phyloP scores from a whole-genome alignment of 2,113 vertebrate species.

The Gallinago jamesoni region DNA sequence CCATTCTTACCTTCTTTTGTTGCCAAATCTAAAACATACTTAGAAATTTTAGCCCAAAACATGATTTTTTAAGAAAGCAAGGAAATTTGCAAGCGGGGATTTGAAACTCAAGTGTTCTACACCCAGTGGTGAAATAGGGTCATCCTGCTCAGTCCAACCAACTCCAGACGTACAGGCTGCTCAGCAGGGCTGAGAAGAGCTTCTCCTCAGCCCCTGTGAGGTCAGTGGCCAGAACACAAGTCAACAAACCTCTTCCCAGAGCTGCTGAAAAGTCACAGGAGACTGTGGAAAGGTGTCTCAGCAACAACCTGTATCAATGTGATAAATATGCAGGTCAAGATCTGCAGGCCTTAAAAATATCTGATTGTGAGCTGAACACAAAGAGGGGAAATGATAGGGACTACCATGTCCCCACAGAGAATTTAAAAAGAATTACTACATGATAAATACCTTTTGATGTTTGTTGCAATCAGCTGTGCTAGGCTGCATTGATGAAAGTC shows the following conservation, averaged over 20 bases:
- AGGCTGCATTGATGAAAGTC: neutral
- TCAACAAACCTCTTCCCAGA: neutral
- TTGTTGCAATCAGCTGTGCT: neutral
- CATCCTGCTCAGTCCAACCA: neutral
- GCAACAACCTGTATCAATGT: neutral
- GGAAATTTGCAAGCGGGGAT: neutral
- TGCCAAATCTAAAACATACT: neutral
- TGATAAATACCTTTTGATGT: neutral
- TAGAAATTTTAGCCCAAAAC: neutral
- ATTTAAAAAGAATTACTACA: neutral
- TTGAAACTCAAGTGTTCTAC: neutral
- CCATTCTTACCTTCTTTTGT: neutral
- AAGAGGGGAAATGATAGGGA: neutral
- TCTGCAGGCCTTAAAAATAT: neutral
- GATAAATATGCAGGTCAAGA: neutral
- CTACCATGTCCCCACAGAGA: neutral
- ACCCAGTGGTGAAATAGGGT: neutral
- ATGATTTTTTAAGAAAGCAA: neutral
- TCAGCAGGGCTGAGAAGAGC: neutral
- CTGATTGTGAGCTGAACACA: neutral
- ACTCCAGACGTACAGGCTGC: neutral
- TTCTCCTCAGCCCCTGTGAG: neutral
- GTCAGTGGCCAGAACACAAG: neutral
- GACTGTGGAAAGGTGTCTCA: neutral
- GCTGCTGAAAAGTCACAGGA: neutral